phyloP scores from a whole-genome alignment of 37 sponge, comb jelly and placozoan genomes.

The Amphimedon queenslandica region DNA sequence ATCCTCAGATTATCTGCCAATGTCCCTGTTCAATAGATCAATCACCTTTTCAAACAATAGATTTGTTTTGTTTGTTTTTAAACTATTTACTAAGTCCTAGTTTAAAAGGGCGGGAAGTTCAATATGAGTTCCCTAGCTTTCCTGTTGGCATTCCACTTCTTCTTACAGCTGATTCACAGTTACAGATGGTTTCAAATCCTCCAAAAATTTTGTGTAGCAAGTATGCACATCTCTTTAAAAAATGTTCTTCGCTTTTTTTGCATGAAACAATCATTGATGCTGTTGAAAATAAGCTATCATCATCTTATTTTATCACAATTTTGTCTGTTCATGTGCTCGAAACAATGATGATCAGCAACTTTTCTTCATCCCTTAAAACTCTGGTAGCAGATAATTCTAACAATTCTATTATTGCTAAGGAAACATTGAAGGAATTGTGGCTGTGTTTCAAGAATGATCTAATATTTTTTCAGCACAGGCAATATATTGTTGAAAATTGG shows the following conservation, averaged over 20 bases:
- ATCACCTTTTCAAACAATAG: background rate
- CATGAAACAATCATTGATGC: slow-evolving; percentile 20
- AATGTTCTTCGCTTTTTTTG: slow-evolving; percentile 8
- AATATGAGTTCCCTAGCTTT: slow-evolving; percentile 8
- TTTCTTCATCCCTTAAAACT: too few relatives aligned
- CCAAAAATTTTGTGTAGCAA: background rate
- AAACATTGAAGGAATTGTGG: slow-evolving; percentile 9
- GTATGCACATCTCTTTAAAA: slow-evolving; percentile 6
- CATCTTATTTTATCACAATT: slow-evolving; percentile 7
- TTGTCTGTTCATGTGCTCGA: slow-evolving; percentile 4
- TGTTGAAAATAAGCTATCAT: background rate
- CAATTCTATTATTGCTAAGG: background rate
- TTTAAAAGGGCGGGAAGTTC: background rate
- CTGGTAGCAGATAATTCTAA: too few relatives aligned
- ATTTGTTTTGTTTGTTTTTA: background rate
- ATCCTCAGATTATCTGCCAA: background rate
- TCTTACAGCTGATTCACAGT: slow-evolving; percentile 23
- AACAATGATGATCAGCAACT: background rate
- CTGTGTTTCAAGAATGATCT: slow-evolving; percentile 5
- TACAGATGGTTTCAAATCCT: slow-evolving; percentile 9
- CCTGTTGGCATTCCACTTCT: slow-evolving; percentile 23
- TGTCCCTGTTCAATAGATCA: background rate
- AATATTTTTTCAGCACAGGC: slow-evolving; percentile 1
- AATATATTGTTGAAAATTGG: slow-evolving; percentile 3
- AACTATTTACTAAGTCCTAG: background rate